Conservation (phyloP, 2,888 invertebrate species). For the Polymixis lichenea region DNA sequence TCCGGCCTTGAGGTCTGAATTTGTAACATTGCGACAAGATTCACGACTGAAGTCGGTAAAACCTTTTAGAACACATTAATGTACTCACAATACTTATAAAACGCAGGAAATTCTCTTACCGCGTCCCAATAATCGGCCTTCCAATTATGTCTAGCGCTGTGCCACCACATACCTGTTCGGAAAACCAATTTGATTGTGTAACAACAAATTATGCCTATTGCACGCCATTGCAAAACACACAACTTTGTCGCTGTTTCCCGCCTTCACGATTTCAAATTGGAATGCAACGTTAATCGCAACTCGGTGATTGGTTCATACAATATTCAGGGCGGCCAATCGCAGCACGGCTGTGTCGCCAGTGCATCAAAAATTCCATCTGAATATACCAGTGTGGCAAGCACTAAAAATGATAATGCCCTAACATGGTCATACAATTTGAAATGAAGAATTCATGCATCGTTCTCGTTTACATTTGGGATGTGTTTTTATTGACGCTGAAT, state of each 20-base stretch:
- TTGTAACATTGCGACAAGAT: neutral
- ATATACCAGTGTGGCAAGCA: slow-evolving; percentile 90
- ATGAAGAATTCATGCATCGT: slow-evolving; percentile 89
- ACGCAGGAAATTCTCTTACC: slow-evolving; percentile 63
- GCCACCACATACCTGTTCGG: slow-evolving; percentile 70
- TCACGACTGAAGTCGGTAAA: neutral
- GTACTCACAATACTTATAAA: slow-evolving; percentile 64
- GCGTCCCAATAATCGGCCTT: slow-evolving; percentile 63
- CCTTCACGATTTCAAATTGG: slow-evolving; percentile 89
- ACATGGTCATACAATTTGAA: slow-evolving; percentile 89
- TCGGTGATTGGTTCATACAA: slow-evolving; percentile 90
- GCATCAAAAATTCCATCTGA: slow-evolving; percentile 91
- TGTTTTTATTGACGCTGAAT: slow-evolving; percentile 88
- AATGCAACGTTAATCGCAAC: slow-evolving; percentile 89
- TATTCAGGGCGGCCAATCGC: slow-evolving; percentile 89
- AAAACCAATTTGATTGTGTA: slow-evolving; percentile 81
- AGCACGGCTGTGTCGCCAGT: slow-evolving; percentile 89
- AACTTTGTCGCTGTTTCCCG: slow-evolving; percentile 86
- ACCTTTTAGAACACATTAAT: slow-evolving; percentile 35
- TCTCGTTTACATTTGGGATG: slow-evolving; percentile 86
- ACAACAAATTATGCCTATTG: slow-evolving; percentile 82
- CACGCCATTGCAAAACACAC: slow-evolving; percentile 82
- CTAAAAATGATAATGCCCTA: slow-evolving; percentile 91
- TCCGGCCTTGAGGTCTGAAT: neutral
- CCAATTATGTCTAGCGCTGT: slow-evolving; percentile 66